Evolutionary conservation across 2,888 invertebrate genomes (phyloP), one percentile per base, ranked within the genome.

Genomic region (Sphecodes monilicornis): DNA sequence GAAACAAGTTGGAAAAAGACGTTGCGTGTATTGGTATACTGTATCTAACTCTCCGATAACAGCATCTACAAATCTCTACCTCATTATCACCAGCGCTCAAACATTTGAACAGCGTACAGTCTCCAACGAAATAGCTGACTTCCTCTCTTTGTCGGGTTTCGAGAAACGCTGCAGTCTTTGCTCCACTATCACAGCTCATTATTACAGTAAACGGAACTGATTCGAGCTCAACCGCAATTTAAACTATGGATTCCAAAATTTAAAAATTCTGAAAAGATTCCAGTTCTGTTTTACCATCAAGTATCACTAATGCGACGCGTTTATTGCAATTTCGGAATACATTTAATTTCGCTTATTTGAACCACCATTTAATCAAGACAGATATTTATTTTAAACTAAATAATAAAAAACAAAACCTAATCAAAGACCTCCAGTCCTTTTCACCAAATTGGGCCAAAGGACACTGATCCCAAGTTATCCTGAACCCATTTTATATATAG

Each of bases 41-140:
- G 66, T 66, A 66, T 66, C 36, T 36, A 66, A 36, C 66, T 1
- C 18, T 10, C 4, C 36, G 66, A 22, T 66, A 66, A 66, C 66
- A 36, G 22, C 66, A 36, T 66, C 36, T 66, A 36, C 66, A 66
- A 66, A 66, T 66, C 66, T 66, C 66, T 66, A 3, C 22, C 22
- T 66, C 66, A 4, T 66, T 66, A 66, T 22, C 66, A 22, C 66
- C 66, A 22, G 66, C 22, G 32, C 66, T 36, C 66, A 66, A 66
- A 66, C 36, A 66, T 66, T 66, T 36, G 66, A 36, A 66, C 66
- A 66, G 32, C 64, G 64, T 66, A 36, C 32, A 66, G 64, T 66
- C 64, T 66, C 10, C 36, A 66, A 36, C 8, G 10, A 36, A 66
- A 32, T 22, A 11, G 3, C 32, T 18, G 64, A 3, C 22, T 66